Evolutionary conservation across 64 coral and sea anemone species (phyloP).

Genomic region (Porites lutea): DNA sequence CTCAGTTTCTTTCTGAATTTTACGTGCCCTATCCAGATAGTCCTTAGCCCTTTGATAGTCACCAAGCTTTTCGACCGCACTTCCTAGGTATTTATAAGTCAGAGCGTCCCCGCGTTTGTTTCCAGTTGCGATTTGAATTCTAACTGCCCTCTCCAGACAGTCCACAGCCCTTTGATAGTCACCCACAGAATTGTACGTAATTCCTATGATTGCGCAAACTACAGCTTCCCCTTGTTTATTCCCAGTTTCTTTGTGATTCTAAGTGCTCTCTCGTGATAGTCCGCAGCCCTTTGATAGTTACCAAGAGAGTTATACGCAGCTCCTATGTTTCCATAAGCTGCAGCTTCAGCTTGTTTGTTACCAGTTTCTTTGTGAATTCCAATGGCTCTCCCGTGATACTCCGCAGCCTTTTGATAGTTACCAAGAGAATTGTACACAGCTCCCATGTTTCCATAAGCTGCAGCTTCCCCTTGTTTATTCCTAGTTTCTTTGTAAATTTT

Average conservation of each 20-base stretch:
- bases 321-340: conserved; percentile 13
- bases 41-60: not conserved
- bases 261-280: conserved; percentile 1
- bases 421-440: not conserved
- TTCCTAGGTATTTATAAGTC: conserved; percentile 23
- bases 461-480: conserved; percentile 4
- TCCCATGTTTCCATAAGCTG: conserved; percentile 10
- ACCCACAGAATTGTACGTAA: conserved; percentile 3
- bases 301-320: conserved; percentile 7
- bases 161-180: not conserved
- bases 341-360: not conserved
- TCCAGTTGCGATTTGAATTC: not conserved
- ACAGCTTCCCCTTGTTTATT: not conserved
- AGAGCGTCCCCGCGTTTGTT: not conserved
- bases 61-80: not conserved
- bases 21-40: not conserved
- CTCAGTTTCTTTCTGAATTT: too few relatives aligned
- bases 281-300: not conserved
- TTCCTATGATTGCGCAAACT: not conserved
- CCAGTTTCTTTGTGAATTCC: not conserved
- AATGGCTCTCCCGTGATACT: not conserved
- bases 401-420: not conserved
- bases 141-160: not conserved
- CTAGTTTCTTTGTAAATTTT: not conserved
- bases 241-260: not conserved